phyloP scores from a whole-genome alignment of 2,888 invertebrate genomes.

The Drosophila limbata region DNA sequence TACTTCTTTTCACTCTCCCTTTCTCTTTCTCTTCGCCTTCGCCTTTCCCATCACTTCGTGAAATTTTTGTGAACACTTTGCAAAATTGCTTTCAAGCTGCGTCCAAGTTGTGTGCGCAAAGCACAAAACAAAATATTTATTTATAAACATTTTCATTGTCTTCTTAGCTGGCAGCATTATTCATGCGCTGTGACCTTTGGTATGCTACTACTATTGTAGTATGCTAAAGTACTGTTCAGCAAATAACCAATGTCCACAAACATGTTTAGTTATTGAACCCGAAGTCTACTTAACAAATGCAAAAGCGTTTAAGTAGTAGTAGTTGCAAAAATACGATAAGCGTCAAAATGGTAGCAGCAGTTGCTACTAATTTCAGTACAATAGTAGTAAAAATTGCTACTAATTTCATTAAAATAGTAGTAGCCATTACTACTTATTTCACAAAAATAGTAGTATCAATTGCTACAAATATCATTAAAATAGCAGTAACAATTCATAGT shows the following conservation, averaged over 20 bases:
- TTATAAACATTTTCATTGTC: constrained; percentile 61
- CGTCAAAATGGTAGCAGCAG: not conserved
- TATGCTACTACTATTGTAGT: constrained; percentile 32
- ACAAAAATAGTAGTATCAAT: too few relatives aligned
- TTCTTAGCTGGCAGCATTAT: constrained; percentile 53
- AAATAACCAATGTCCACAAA: not conserved
- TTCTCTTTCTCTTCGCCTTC: too few relatives aligned
- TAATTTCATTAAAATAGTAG: not conserved
- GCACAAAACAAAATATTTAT: constrained; percentile 44
- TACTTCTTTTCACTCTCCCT: not conserved
- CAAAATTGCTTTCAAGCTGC: constrained; percentile 60
- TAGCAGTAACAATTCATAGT: too few relatives aligned
- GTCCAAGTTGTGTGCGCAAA: constrained; percentile 14
- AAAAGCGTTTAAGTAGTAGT: not conserved
- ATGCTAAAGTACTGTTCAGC: constrained; percentile 28
- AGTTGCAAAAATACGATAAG: not conserved
- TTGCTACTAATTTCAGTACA: not conserved
- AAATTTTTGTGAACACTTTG: constrained; percentile 62
- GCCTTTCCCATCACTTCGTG: constrained; percentile 41
- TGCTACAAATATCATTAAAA: too few relatives aligned
- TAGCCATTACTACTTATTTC: not conserved
- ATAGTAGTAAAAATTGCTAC: not conserved
- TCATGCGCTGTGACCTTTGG: constrained; percentile 45
- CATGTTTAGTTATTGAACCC: not conserved
- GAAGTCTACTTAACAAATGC: not conserved